These are phyloP conservation scores for Nematostella vectensis DNA, from an alignment of 92 coral and sea anemone genomes.

Conservation along the genomic window DNA sequence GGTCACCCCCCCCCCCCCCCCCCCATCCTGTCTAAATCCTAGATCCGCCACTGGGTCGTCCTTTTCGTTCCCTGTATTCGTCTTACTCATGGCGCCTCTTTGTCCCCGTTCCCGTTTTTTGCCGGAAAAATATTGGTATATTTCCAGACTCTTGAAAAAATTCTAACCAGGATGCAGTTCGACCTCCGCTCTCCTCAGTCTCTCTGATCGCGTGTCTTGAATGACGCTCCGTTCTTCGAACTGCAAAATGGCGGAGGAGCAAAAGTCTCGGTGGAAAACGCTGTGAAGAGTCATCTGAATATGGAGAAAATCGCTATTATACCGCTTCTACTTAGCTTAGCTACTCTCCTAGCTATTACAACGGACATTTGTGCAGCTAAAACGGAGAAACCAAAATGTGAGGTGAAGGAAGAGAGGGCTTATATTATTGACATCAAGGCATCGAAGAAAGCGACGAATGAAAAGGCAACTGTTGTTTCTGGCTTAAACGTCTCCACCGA, in stretches of 20 bases:
- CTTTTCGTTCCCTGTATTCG: no score
- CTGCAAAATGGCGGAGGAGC: slow-evolving; percentile 5
- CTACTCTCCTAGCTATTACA: neutral
- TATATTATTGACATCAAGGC: slow-evolving; percentile 30
- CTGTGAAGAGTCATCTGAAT: neutral
- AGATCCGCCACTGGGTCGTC: no score
- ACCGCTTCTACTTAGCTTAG: neutral
- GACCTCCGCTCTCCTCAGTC: neutral
- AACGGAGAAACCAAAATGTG: neutral
- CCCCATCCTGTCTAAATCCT: no score
- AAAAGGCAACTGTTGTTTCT: slow-evolving; percentile 14
- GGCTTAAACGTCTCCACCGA: slow-evolving; percentile 26
- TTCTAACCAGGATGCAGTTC: no score
- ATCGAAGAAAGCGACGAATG: slow-evolving; percentile 20
- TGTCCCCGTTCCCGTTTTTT: no score
- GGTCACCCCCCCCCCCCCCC: no score
- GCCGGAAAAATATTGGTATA: no score
- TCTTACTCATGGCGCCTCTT: no score
- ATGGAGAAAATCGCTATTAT: neutral
- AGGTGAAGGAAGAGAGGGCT: neutral
- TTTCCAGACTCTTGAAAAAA: no score
- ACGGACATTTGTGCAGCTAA: neutral
- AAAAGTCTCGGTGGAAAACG: neutral
- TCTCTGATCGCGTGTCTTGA: neutral
- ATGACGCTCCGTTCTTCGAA: no score